Percentiles rank a stretch among this genome's conserved stretches.
These are phyloP conservation scores for Arizona elegans DNA, from an alignment of 2,113 vertebrate genomes.

Conservation along the genomic window DNA sequence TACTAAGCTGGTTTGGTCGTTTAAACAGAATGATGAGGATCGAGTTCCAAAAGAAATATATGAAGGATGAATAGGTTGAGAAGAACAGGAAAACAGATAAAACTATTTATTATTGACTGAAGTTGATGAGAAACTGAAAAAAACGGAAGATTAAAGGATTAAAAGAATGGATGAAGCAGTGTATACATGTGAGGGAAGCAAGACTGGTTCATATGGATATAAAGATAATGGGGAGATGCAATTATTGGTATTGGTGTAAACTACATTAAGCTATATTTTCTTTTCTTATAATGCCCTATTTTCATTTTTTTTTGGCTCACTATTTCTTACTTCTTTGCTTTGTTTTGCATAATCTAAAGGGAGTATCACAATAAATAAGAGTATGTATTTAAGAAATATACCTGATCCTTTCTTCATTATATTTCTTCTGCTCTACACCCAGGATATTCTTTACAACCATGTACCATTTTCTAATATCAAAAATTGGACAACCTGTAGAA, in stretches of 20 bases:
- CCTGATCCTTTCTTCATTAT: conserved; percentile 74
- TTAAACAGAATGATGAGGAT: not conserved
- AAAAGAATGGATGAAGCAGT: not conserved
- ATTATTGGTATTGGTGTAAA: not conserved
- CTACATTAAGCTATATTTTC: not conserved
- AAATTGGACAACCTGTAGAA: conserved; percentile 54
- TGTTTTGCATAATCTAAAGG: not conserved
- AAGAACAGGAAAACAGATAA: not conserved
- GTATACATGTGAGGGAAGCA: not conserved
- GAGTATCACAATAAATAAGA: not conserved
- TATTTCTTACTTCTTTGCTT: not conserved
- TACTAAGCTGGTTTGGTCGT: not conserved
- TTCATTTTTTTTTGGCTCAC: not conserved
- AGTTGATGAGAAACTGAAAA: not conserved
- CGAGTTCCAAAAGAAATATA: not conserved
- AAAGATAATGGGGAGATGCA: not conserved
- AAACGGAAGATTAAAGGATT: not conserved
- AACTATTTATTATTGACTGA: not conserved
- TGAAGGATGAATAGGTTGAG: not conserved
- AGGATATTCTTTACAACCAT: conserved; percentile 66
- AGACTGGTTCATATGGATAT: not conserved
- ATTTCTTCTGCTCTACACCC: conserved; percentile 62
- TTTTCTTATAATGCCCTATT: not conserved
- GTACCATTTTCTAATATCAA: conserved; percentile 77
- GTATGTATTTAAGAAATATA: conserved; percentile 41